phyloP scores from a whole-genome alignment of 2,113 vertebrate genomes.

The Mus musculus region GRCm39 chr1:154321001-154321500 shows the following conservation, averaged over 20 bases:
- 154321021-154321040: neutral
- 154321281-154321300: conserved; percentile 99
- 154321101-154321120: neutral
- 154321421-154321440: neutral
- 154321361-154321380: conserved; percentile 99
- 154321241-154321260: conserved; percentile 97
- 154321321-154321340: conserved; percentile 99
- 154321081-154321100: neutral
- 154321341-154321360: conserved; percentile 99
- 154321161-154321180: neutral
- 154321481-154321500: neutral
- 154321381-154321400: conserved; percentile 98
- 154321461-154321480: neutral
- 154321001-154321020: neutral
- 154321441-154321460: neutral
- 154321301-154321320: conserved; percentile 99
- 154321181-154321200: neutral
- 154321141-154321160: neutral
- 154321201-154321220: neutral
- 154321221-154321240: neutral
- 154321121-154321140: neutral
- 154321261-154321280: conserved; percentile 98
- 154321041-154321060: neutral
- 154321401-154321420: conserved; percentile 86
- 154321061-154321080: conserved; percentile 9